phyloP scores from a whole-genome alignment of 2,113 vertebrate genomes.

The Fulica atra region DNA sequence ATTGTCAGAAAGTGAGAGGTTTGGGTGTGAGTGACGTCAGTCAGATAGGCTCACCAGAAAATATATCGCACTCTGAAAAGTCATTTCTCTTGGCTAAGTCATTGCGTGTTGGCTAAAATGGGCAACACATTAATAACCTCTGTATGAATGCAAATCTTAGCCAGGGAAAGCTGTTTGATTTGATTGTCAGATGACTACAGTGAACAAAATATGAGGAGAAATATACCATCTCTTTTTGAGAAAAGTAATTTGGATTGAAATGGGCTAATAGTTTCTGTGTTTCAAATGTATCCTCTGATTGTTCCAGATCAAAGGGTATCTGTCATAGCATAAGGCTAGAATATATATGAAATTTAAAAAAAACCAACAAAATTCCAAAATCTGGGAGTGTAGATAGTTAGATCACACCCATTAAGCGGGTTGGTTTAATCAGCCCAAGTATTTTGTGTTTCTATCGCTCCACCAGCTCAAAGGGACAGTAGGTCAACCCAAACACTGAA shows the following conservation, averaged over 20 bases:
- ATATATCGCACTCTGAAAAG: not conserved
- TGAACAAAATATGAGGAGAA: not conserved
- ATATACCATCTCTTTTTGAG: not conserved
- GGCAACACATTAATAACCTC: not conserved
- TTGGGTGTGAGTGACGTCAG: not conserved
- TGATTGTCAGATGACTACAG: not conserved
- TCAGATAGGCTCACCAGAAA: not conserved
- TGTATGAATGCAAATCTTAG: not conserved
- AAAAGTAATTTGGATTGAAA: not conserved
- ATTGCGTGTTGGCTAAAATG: not conserved
- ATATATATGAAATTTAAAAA: not conserved
- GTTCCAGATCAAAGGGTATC: not conserved
- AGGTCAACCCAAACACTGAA: not conserved
- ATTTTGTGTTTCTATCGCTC: not conserved
- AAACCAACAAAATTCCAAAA: not conserved
- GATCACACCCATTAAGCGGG: not conserved
- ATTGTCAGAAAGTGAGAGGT: not conserved
- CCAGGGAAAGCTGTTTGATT: not conserved
- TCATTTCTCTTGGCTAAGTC: not conserved
- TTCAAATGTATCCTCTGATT: not conserved
- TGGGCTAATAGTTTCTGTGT: not conserved
- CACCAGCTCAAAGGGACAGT: not conserved
- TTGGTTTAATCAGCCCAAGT: not conserved
- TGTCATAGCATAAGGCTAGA: not conserved
- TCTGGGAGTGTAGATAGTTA: not conserved